These are phyloP conservation scores for Drosophila stalkeri DNA, from an alignment of 2,888 invertebrate genomes.

Conservation along the genomic window DNA sequence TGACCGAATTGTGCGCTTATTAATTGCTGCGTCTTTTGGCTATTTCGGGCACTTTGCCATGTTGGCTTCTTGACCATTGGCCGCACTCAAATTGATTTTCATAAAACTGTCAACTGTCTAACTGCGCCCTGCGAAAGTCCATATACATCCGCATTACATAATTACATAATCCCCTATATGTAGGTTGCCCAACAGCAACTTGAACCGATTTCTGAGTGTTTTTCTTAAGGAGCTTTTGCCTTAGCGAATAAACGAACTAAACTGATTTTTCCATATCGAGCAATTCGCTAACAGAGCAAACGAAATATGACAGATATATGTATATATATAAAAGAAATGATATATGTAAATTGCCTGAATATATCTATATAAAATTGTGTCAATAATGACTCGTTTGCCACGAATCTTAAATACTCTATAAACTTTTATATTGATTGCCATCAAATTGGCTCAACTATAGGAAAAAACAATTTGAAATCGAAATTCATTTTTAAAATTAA, in stretches of 20 bases:
- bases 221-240: conserved; percentile 34
- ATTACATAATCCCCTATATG: conserved; percentile 3
- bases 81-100: conserved; percentile 61
- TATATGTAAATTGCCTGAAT: neutral
- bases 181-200: neutral
- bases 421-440: neutral
- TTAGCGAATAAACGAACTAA: conserved; percentile 56
- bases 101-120: conserved; percentile 32
- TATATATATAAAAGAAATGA: conserved; percentile 14
- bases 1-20: conserved; percentile 72
- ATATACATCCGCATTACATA: conserved; percentile 37
- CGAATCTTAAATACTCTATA: conserved; percentile 7
- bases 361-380: neutral
- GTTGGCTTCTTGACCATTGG: conserved; percentile 54
- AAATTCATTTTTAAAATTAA: too few species aligned
- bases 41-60: conserved; percentile 66
- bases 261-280: conserved; percentile 59
- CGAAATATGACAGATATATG: conserved; percentile 24
- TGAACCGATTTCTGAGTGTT: neutral
- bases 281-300: conserved; percentile 20
- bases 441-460: too few species aligned
- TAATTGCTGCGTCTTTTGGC: conserved; percentile 54
- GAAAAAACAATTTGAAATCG: too few species aligned
- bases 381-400: neutral
- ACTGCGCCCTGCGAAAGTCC: conserved; percentile 14